Evolutionary conservation across 2,888 invertebrate genomes (phyloP), one percentile per base, ranked within the genome.

Genomic region (Gandaritis pyraliata): DNA sequence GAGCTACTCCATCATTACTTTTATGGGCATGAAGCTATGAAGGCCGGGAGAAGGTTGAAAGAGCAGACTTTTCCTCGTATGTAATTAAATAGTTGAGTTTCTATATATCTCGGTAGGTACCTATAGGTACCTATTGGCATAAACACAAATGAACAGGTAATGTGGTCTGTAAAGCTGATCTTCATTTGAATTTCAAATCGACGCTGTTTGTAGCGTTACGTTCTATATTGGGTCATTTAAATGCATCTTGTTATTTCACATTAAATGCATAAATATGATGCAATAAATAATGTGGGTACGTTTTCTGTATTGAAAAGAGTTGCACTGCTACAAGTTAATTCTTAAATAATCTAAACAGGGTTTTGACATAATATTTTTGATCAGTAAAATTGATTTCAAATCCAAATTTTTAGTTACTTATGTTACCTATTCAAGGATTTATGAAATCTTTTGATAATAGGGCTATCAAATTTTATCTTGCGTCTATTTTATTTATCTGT

Each of bases 1-100:
- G 80, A 85, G 81, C 43, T 43, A 43, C 16, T 38, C 23, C 2
- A 38, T 18, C 33, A 52, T 56, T 29, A 43, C 15, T n/a, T n/a
- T 13, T 33, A 57, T 23, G 38, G 46, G 15, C 55, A 48, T 55
- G 29, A 29, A 52, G 47, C 36, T 36, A 51, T 15, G 38, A 53
- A 45, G 55, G 48, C 29, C 45, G 15, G 23, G 8, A 10, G 51
- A 16, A 64, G 52, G 59, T 39, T 23, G 33, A 30, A 45, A 29
- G 33, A 16, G 8, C 30, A 39, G 43, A 53, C 8, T 29, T 62
- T 63, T 66, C 55, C 62, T 61, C 47, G 38, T 57, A 30, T 5
- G 18, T 55, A 49, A 49, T 12, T n/a, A n/a, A 30, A 16, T 11
- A n/a, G 23, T 38, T 39, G 29, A 18, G 30, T 30, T 49, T 11